Conservation (phyloP, 2,797 vertebrate species). For the Oreochromis grahami region DNA sequence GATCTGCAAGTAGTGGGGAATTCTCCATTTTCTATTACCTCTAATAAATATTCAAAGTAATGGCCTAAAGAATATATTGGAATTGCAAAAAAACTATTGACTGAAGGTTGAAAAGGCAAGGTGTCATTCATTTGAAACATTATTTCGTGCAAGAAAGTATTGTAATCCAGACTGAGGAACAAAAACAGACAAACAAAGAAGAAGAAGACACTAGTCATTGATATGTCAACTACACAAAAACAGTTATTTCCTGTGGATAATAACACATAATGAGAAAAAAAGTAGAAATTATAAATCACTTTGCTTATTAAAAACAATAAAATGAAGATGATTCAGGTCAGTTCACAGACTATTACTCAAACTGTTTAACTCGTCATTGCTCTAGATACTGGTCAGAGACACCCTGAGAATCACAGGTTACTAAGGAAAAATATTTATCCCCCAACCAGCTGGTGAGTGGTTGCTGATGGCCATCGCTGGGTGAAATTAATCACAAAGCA, state of each 20-base stretch:
- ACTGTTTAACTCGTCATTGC: not conserved
- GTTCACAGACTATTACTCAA: not conserved
- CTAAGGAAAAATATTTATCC: not conserved
- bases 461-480: not conserved
- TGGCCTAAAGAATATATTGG: not conserved
- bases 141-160: accelerated
- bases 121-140: not conserved
- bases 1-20: slow-evolving; percentile 17
- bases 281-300: not conserved
- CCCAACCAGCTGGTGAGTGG: not conserved
- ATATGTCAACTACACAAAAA: not conserved
- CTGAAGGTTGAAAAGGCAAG: not conserved
- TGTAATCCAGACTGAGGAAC: not conserved
- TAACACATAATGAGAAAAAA: not conserved
- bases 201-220: not conserved
- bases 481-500: not conserved
- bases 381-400: not conserved
- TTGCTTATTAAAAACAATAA: not conserved
- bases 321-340: not conserved
- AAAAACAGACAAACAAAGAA: not conserved
- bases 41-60: not conserved
- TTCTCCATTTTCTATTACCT: not conserved
- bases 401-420: not conserved
- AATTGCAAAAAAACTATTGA: not conserved
- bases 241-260: not conserved